Conservation (phyloP, 1,140 invertebrate genomes). For the Portunus trituberculatus region DNA sequence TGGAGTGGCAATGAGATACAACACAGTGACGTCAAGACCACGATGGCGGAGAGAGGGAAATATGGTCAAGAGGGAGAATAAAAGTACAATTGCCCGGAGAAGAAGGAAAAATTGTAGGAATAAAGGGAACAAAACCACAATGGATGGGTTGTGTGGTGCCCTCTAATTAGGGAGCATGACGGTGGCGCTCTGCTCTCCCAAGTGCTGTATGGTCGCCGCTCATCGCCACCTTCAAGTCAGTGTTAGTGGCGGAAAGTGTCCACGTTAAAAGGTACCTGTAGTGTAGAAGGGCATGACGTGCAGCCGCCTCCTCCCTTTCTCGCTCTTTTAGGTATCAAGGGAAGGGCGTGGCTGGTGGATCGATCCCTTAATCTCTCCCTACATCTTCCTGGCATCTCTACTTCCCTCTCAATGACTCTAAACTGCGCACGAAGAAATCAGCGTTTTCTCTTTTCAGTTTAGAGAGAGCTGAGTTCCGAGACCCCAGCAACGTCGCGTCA, state of each 20-base stretch:
- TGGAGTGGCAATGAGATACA: too few relatives aligned
- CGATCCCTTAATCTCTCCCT: neutral
- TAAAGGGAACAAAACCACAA: neutral
- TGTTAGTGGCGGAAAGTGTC: neutral
- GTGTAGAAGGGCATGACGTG: too few relatives aligned
- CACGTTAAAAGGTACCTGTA: neutral
- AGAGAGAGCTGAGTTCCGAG: neutral
- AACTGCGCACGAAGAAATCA: neutral
- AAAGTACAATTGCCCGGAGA: neutral
- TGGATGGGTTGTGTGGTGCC: neutral
- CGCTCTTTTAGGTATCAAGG: neutral
- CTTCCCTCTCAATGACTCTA: neutral
- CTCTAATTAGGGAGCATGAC: slow-evolving; percentile 57
- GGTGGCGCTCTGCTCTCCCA: neutral
- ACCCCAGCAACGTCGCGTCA: neutral
- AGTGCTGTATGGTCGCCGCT: slow-evolving; percentile 37
- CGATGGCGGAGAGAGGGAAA: neutral
- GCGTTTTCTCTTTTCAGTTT: neutral
- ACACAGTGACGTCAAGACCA: neutral
- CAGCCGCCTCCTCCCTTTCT: neutral
- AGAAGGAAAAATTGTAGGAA: neutral
- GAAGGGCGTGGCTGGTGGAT: neutral
- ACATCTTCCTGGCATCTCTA: neutral
- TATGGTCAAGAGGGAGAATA: neutral
- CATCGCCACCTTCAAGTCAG: neutral